Evolutionary conservation across 2,888 invertebrate species (phyloP), one percentile per base, ranked within the genome.

Genomic region (Brachynemurus nebulosus): DNA sequence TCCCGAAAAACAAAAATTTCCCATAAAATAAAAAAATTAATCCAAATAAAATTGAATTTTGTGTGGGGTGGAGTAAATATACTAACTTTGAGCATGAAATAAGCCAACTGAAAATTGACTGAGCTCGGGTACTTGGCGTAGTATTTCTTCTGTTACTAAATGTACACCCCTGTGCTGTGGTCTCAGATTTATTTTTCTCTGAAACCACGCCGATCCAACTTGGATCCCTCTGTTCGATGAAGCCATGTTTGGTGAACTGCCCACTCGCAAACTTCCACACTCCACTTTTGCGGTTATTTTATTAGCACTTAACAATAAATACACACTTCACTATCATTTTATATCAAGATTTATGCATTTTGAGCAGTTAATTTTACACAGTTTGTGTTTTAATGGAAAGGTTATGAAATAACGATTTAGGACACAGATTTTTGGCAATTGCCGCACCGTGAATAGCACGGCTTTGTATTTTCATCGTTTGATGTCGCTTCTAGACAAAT

Each of bases 141-240:
- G 75, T 61, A 96, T 90, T 74, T 95, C 93, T 69, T 96, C 93
- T 53, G 93, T 92, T 59, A 96, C 90, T 60, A 95, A 78, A 74
- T 96, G 95, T 64, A 95, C 92, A 62, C 95, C 95, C 65, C 95
- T 78, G 69, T 91, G 91, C 70, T 92, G 92, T 60, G 93, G 90
- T 68, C 91, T 78, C 68, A 96, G 78, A 71, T 90, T 89, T 67
- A 96, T 84, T 75, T 92, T 92, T 70, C 88, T 84, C 74, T 96
- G 95, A 76, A 91, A 91, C 95, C 95, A 96, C 71, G 92, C 91
- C 67, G 90, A 88, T 70, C 91, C 91, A 66, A 86, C 86, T 76
- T 90, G 90, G 70, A 91, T 83, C 68, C 88, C 89, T 64, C 69
- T 66, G 61, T 72, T 72, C 70, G 84, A 83, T 69, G 85, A 85